Evolutionary conservation across 2,888 invertebrate genomes (phyloP).

Genomic region (Agonopterix subpropinquella): DNA sequence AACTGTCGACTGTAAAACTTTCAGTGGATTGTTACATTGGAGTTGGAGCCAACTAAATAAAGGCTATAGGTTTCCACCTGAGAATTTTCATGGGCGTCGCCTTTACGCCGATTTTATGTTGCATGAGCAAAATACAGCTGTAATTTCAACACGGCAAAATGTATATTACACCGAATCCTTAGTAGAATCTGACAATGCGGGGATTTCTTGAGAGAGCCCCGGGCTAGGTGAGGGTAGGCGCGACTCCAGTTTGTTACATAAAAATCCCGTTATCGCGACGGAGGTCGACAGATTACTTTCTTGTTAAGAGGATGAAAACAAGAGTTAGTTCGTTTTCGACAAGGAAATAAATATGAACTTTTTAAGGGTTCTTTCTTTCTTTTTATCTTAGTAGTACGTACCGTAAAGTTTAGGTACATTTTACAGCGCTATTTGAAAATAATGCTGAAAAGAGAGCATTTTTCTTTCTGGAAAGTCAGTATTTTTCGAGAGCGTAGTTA

Average conservation of each 20-base stretch:
- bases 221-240: constrained; percentile 73
- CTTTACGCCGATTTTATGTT: constrained; percentile 70
- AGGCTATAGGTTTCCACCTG: constrained; percentile 51
- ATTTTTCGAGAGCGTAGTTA: neutral
- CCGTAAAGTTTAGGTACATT: constrained; percentile 38
- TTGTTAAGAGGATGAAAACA: constrained; percentile 73
- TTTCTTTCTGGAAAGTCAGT: neutral
- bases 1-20: constrained; percentile 62
- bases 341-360: constrained; percentile 62
- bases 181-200: constrained; percentile 65
- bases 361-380: constrained; percentile 41
- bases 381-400: constrained; percentile 37
- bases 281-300: constrained; percentile 74
- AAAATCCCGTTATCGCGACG: constrained; percentile 72
- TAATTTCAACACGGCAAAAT: constrained; percentile 69
- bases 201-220: constrained; percentile 64
- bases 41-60: constrained; percentile 63
- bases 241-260: constrained; percentile 71
- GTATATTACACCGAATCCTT: constrained; percentile 68
- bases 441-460: neutral
- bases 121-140: constrained; percentile 64
- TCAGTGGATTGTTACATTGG: constrained; percentile 61
- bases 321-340: constrained; percentile 64
- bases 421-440: constrained; percentile 19
- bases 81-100: constrained; percentile 56